A percentile compares a stretch with the other conserved stretches of the same genome.
phyloP scores from a whole-genome alignment of 64 coral and sea anemone species.

The Hydrozoanthus tunicans region DNA sequence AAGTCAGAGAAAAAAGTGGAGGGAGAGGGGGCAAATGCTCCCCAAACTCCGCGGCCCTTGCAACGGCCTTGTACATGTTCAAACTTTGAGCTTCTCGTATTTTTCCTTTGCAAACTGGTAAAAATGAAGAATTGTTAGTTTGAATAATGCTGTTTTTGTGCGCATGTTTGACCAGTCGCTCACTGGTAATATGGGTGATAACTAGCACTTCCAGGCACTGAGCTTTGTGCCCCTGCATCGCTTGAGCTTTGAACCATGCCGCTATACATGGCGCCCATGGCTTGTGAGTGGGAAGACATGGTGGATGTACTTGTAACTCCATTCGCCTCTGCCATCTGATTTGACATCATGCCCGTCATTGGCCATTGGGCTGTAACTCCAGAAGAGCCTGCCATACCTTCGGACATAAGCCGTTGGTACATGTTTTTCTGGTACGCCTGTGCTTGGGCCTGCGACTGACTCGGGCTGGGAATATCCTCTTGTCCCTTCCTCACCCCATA shows the following conservation, averaged over 20 bases:
- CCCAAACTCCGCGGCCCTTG: too few species aligned
- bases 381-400: constrained; percentile 33
- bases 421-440: constrained; percentile 64
- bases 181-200: constrained; percentile 45
- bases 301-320: constrained; percentile 46
- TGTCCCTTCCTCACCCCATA: constrained; percentile 38
- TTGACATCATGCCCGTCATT: constrained; percentile 48
- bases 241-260: constrained; percentile 54
- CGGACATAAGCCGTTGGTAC: constrained; percentile 62
- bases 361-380: constrained; percentile 53
- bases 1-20: too few species aligned
- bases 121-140: not conserved
- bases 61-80: too few species aligned
- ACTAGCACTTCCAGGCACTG: constrained; percentile 9
- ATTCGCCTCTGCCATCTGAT: constrained; percentile 48
- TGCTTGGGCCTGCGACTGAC: constrained; percentile 43
- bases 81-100: too few species aligned
- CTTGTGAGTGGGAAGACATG: constrained; percentile 29
- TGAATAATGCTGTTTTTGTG: not conserved
- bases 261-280: constrained; percentile 56
- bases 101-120: not conserved
- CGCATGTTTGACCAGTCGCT: not conserved
- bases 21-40: too few species aligned
- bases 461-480: constrained; percentile 17
- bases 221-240: not conserved